Evolutionary conservation across 2,113 vertebrate species (phyloP).

Genomic region (Brienomyrus brachyistius): DNA sequence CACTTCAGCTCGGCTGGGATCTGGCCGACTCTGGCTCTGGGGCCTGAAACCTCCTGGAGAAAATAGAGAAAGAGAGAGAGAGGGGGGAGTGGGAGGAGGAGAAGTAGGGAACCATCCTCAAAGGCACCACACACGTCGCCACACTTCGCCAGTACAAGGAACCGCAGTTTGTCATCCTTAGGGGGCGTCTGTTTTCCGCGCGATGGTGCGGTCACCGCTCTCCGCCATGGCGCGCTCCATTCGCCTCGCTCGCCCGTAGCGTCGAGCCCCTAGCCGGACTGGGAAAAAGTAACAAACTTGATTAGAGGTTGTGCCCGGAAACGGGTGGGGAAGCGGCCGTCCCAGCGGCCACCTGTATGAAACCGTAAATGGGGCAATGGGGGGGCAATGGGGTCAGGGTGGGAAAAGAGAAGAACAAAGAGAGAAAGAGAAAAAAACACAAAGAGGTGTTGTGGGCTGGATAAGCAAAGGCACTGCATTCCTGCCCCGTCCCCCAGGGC

Average conservation of each 20-base stretch:
- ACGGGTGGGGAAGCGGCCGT: not conserved
- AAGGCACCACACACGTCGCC: not conserved
- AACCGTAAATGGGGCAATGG: not conserved
- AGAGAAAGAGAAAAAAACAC: not conserved
- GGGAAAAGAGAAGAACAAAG: not conserved
- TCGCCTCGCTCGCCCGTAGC: not conserved
- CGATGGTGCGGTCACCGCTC: not conserved
- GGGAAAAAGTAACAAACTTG: not conserved
- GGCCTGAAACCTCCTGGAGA: constrained; percentile 21
- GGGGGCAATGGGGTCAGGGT: not conserved
- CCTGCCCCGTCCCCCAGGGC: not conserved
- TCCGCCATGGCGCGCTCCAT: not conserved
- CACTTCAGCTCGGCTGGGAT: constrained; percentile 24
- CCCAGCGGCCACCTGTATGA: not conserved
- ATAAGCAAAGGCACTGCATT: not conserved
- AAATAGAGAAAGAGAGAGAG: not conserved
- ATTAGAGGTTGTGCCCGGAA: not conserved
- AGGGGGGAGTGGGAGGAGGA: not conserved
- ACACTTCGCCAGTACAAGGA: not conserved
- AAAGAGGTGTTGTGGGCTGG: not conserved
- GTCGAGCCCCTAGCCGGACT: no score
- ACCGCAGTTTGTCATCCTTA: not conserved
- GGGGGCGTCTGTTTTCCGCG: not conserved
- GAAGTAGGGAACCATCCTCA: not conserved
- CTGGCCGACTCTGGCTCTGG: constrained; percentile 37